Conservation (phyloP, 2,888 invertebrate species). For the Tholera decimalis region DNA sequence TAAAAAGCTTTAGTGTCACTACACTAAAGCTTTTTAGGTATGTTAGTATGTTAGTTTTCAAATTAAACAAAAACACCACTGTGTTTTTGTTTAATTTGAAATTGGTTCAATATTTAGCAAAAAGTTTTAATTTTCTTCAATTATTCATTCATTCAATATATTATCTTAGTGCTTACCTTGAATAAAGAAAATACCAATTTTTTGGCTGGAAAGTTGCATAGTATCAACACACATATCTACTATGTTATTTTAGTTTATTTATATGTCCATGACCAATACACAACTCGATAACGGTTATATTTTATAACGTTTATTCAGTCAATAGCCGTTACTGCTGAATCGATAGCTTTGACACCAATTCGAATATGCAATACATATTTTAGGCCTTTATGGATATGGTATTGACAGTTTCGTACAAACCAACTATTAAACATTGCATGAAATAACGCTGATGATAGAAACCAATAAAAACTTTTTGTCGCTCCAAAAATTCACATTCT, state of each 20-base stretch:
- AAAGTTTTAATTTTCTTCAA: too few species aligned
- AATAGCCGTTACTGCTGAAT: slow-evolving; percentile 17
- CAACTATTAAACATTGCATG: slow-evolving; percentile 23
- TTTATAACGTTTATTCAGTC: slow-evolving; percentile 16
- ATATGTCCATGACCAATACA: not conserved
- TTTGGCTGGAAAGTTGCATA: not conserved
- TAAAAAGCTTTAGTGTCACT: too few species aligned
- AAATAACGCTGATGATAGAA: slow-evolving; percentile 23
- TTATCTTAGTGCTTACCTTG: too few species aligned
- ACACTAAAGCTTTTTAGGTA: too few species aligned
- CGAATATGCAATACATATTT: slow-evolving; percentile 28
- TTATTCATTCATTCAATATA: too few species aligned
- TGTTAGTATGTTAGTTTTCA: too few species aligned
- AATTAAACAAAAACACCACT: too few species aligned
- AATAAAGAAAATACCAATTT: too few species aligned
- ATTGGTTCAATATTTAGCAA: too few species aligned
- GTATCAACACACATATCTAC: not conserved
- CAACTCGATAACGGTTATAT: slow-evolving; percentile 10
- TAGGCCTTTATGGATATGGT: slow-evolving; percentile 3
- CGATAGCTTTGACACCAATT: slow-evolving; percentile 28
- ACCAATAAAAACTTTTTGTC: slow-evolving; percentile 36
- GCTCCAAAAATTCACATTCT: slow-evolving; percentile 47
- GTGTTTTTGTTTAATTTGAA: too few species aligned
- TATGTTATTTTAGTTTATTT: not conserved
- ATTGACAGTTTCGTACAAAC: slow-evolving; percentile 13